A percentile compares a stretch with the other conserved stretches of the same genome.
Evolutionary conservation across 2,888 invertebrate genomes (phyloP).

Genomic region (Drosophila rellima): DNA sequence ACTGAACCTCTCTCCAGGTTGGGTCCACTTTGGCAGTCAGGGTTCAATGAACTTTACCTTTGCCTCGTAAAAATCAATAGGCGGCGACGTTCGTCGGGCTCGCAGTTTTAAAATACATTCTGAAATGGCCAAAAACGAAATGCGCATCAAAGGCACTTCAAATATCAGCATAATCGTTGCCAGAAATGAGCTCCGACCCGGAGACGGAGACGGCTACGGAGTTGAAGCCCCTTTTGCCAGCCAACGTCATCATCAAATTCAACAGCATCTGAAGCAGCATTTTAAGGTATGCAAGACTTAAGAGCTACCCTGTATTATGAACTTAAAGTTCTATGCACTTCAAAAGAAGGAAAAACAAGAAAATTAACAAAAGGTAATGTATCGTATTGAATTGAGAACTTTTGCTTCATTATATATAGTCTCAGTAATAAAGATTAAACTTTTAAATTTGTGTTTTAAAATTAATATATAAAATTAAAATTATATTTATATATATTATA

Average conservation of each 20-base stretch:
- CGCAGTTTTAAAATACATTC: conserved; percentile 70
- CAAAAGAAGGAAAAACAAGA: too few relatives aligned
- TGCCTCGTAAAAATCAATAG: conserved; percentile 77
- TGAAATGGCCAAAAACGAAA: conserved; percentile 57
- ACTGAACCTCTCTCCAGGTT: conserved; percentile 22
- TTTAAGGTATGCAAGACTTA: neutral
- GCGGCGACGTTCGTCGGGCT: conserved; percentile 33
- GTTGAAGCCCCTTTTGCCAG: conserved; percentile 15
- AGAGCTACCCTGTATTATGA: conserved; percentile 24
- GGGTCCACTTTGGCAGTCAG: conserved; percentile 1
- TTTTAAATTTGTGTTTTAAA: too few relatives aligned
- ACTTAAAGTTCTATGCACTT: too few relatives aligned
- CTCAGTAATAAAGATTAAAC: too few relatives aligned
- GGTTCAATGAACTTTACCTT: conserved; percentile 74
- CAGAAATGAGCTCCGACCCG: conserved; percentile 52
- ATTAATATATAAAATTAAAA: too few relatives aligned
- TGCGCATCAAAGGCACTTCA: conserved; percentile 81
- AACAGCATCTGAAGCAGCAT: neutral
- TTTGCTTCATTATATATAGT: too few relatives aligned
- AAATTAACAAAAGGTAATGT: too few relatives aligned
- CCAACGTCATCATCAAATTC: conserved; percentile 35
- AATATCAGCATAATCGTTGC: conserved; percentile 70
- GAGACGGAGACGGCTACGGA: conserved; percentile 6
- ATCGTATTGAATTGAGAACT: too few relatives aligned
- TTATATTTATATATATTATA: too few relatives aligned